phyloP scores from a whole-genome alignment of 2,888 invertebrate genomes.

The Dione vanillae region DNA sequence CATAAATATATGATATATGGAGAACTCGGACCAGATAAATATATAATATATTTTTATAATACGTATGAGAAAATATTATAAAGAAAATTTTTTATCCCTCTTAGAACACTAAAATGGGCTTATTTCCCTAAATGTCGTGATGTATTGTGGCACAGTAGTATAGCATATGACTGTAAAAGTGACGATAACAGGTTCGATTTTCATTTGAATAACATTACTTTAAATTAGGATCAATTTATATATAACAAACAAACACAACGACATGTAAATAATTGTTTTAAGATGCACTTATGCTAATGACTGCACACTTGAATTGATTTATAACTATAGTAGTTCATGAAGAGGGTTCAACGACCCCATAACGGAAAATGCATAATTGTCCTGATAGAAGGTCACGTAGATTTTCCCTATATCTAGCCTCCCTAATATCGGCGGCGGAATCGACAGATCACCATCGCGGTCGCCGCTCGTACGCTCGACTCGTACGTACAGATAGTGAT shows the following conservation, averaged over 20 bases:
- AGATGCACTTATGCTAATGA: neutral
- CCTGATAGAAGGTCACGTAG: conserved; percentile 4
- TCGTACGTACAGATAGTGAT: no score
- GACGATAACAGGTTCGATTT: no score
- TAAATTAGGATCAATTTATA: no score
- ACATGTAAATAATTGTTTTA: neutral
- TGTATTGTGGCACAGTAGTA: no score
- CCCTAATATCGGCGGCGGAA: neutral
- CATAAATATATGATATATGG: neutral
- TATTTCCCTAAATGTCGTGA: no score
- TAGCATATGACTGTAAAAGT: no score
- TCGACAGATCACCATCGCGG: conserved; percentile 9
- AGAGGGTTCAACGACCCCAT: conserved; percentile 13
- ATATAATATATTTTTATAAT: no score
- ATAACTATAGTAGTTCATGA: neutral
- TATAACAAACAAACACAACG: neutral
- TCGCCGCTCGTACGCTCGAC: conserved; percentile 8
- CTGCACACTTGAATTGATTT: neutral
- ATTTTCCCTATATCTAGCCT: conserved; percentile 25
- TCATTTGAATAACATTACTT: no score
- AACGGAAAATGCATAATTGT: conserved; percentile 24
- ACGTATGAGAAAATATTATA: no score
- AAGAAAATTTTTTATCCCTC: no score
- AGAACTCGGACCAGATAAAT: neutral
- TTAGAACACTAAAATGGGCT: no score